Conservation (phyloP, 92 coral and sea anemone genomes). For the Porites divaricata region DNA sequence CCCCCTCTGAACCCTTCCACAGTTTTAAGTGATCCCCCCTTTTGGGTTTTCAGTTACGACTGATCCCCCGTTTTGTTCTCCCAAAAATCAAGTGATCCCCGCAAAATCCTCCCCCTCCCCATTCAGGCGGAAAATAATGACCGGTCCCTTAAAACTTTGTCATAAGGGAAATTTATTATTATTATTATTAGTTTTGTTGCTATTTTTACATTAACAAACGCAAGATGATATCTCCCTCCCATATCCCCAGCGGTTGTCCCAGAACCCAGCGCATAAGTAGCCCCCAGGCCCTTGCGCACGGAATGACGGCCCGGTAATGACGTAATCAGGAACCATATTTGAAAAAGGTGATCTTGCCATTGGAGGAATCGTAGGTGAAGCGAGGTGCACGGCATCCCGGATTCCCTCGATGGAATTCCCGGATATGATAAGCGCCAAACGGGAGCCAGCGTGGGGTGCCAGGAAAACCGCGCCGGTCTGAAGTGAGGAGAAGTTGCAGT, state of each 20-base stretch:
- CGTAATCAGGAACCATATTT: constrained; percentile 96
- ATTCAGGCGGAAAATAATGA: too few relatives aligned
- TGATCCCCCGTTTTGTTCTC: too few relatives aligned
- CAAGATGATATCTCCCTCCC: constrained; percentile 77
- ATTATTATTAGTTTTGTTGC: too few relatives aligned
- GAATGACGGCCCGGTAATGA: constrained; percentile 96
- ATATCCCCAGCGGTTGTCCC: constrained; percentile 97
- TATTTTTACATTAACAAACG: constrained; percentile 50
- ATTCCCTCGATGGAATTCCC: constrained; percentile 91
- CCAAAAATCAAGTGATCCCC: too few relatives aligned
- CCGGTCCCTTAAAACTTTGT: too few relatives aligned
- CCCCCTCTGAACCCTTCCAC: too few relatives aligned
- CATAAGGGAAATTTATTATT: too few relatives aligned
- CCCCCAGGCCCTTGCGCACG: constrained; percentile 97
- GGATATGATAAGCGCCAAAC: constrained; percentile 86
- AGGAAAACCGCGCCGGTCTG: constrained; percentile 88
- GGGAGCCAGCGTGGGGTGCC: constrained; percentile 87
- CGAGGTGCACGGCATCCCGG: constrained; percentile 81
- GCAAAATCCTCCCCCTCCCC: too few relatives aligned
- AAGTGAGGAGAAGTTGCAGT: constrained; percentile 65
- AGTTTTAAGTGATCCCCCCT: too few relatives aligned
- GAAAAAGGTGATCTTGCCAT: constrained; percentile 99
- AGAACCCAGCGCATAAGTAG: constrained; percentile 92
- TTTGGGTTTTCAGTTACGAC: too few relatives aligned
- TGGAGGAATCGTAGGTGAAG: constrained; percentile 98